These are phyloP conservation scores for Nebria ingens DNA, from an alignment of 1,140 invertebrate genomes.

Conservation along the genomic window DNA sequence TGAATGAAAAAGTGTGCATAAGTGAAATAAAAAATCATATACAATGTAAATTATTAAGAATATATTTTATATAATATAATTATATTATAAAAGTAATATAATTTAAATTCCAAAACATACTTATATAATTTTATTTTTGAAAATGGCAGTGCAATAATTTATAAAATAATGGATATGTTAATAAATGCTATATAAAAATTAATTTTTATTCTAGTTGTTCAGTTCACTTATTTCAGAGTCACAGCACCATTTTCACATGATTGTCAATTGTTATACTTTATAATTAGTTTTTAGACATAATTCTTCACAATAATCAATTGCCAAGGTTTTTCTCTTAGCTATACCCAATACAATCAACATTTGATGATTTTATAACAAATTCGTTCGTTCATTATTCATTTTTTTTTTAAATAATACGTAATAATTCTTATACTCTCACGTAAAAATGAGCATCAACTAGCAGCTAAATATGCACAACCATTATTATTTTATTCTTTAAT, in stretches of 20 bases:
- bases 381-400: no score
- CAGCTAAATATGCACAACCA: no score
- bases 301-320: no score
- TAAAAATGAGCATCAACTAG: no score
- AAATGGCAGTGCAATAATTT: conserved; percentile 5
- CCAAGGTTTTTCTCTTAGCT: no score
- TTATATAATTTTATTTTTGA: conserved; percentile 2
- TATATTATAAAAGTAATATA: neutral
- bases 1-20: neutral
- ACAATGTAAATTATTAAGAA: neutral
- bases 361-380: no score
- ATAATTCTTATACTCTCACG: no score
- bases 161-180: neutral
- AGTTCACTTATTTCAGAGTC: neutral
- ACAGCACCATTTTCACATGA: conserved; percentile 8
- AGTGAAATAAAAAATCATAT: neutral
- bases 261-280: no score
- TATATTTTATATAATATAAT: conserved; percentile 3
- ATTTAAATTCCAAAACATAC: conserved; percentile 1
- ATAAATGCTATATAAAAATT: neutral
- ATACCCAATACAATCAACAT: no score
- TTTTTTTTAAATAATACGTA: no score
- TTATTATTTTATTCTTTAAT: no score
- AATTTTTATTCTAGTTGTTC: neutral
- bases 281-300: no score